Evolutionary conservation across 2,888 invertebrate species (phyloP), one percentile per base, ranked within the genome.

Genomic region (Euzophera pinguis): DNA sequence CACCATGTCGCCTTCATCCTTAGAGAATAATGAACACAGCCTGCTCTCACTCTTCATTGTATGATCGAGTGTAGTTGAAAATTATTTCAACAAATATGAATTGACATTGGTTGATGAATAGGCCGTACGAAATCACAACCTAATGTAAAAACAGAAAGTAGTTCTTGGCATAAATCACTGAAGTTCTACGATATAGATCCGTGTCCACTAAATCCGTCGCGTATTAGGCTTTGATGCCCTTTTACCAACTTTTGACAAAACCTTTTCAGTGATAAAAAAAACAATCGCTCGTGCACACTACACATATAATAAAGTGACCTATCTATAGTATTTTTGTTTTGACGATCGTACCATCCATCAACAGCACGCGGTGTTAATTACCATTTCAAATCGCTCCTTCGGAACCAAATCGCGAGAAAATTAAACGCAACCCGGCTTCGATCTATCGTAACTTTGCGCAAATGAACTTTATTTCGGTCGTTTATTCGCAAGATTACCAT

Each of bases 331-430:
- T 8, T 13, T 2, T 3, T 9, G 6, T 12, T 16, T 39, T 39
- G 14, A 2, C 16, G 39, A 39, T 13, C 53, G 60, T 58, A 58
- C 67, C 71, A 83, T 85, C 78, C 75, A 84, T 85, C 82, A 84
- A 54, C 53, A 61, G 56, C 64, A 61, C 61, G 57, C 71, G 63
- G 69, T 75, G 73, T 77, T 85, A 81, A 86, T 87, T 85, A 85
- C 75, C 72, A 81, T 78, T 82, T 79, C 75, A 80, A 84, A 84
- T 80, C 71, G 69, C 73, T 73, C 64, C 71, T 73, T 73, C 71
- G 61, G 64, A 68, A 72, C 71, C 72, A 74, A 76, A 75, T 77
- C 69, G 67, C 63, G 56, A 58, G 63, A 71, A 72, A 73, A 71
- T 75, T 69, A 60, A 73, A 68, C 62, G 51, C 64, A 67, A 70